Evolutionary conservation across 2,797 vertebrate genomes (phyloP).

Genomic region (Chromis chromis): DNA sequence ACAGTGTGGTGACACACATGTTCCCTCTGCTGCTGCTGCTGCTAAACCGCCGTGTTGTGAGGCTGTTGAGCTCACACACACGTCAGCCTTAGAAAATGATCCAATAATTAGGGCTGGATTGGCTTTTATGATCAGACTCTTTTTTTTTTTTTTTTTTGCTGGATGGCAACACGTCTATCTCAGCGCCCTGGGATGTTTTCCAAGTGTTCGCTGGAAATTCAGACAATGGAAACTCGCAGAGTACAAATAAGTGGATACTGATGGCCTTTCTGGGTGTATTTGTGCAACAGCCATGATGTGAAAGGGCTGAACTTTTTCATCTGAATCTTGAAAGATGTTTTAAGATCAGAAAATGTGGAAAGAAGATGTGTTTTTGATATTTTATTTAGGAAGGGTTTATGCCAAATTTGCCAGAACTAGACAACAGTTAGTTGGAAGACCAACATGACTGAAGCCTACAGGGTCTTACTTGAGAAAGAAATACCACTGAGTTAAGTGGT

Average conservation of each 20-base stretch:
- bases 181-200: constrained; percentile 42
- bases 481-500: constrained; percentile 33
- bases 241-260: constrained; percentile 46
- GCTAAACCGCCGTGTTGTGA: constrained; percentile 55
- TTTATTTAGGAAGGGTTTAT: constrained; percentile 35
- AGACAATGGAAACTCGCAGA: constrained; percentile 46
- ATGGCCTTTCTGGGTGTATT: constrained; percentile 43
- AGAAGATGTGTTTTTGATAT: constrained; percentile 22
- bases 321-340: constrained; percentile 8
- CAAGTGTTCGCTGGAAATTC: constrained; percentile 43
- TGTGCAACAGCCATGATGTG: constrained; percentile 45
- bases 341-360: constrained; percentile 32
- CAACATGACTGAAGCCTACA: constrained; percentile 56
- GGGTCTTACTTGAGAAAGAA: constrained; percentile 56
- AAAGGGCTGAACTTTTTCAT: constrained; percentile 41
- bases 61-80: constrained; percentile 23
- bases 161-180: constrained; percentile 31
- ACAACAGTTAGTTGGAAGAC: constrained; percentile 41
- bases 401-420: constrained; percentile 65
- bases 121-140: constrained; percentile 32
- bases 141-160: constrained; percentile 10
- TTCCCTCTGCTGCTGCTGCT: constrained; percentile 68
- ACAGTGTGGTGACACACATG: constrained; percentile 67
- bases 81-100: constrained; percentile 53
- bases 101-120: constrained; percentile 47